phyloP scores from a whole-genome alignment of 2,888 invertebrate species.

The Andrena camellia region DNA sequence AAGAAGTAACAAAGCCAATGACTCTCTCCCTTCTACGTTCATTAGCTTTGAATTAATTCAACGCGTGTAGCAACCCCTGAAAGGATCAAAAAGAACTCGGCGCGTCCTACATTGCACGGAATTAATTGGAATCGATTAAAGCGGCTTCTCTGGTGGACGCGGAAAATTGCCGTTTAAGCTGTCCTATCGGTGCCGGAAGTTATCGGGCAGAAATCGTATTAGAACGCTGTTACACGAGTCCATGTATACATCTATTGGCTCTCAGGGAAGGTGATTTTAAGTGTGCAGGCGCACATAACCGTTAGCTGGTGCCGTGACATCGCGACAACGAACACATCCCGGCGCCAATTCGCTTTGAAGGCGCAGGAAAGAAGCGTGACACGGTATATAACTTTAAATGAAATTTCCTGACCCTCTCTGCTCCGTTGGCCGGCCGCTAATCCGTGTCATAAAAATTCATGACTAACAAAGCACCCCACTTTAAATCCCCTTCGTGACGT shows the following conservation, averaged over 20 bases:
- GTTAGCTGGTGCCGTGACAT: background rate
- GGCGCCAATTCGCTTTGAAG: constrained; percentile 17
- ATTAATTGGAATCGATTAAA: constrained; percentile 41
- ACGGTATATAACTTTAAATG: constrained; percentile 61
- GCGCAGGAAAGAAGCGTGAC: constrained; percentile 47
- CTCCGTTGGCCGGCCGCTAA: constrained; percentile 31
- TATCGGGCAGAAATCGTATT: constrained; percentile 27
- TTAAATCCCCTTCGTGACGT: constrained; percentile 23
- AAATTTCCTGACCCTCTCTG: constrained; percentile 24
- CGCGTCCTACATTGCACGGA: background rate
- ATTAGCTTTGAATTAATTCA: background rate
- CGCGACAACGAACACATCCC: background rate
- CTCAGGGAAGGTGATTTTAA: constrained; percentile 1
- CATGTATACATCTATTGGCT: constrained; percentile 2
- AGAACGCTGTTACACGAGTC: background rate
- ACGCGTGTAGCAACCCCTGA: background rate
- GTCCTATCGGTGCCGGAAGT: background rate
- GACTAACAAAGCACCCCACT: constrained; percentile 27
- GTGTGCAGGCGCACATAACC: background rate
- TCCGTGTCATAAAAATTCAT: constrained; percentile 54
- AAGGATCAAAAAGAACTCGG: background rate
- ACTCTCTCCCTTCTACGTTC: background rate
- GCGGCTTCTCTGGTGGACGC: background rate
- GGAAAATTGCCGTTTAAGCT: constrained; percentile 24
- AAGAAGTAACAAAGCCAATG: background rate